Conservation (phyloP, 2,888 invertebrate genomes). For the Thumatha senex region DNA sequence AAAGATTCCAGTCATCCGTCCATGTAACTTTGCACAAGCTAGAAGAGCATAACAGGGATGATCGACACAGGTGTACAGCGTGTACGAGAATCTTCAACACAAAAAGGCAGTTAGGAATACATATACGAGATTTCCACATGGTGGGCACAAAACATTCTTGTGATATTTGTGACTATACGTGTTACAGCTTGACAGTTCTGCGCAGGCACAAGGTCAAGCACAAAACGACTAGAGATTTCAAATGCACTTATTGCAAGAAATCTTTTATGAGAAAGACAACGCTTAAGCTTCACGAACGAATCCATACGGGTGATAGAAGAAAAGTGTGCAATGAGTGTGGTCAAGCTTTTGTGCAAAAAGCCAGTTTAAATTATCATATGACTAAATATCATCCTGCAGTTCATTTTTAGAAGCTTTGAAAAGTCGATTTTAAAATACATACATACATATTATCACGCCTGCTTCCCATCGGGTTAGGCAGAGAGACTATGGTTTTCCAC, state of each 20-base stretch:
- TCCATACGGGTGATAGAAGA: constrained; percentile 67
- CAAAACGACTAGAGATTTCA: constrained; percentile 28
- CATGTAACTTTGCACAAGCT: constrained; percentile 28
- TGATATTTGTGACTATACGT: constrained; percentile 32
- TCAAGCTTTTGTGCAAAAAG: constrained; percentile 74
- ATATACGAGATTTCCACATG: not conserved
- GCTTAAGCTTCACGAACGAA: constrained; percentile 59
- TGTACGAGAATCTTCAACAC: not conserved
- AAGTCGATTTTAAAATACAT: too few species aligned
- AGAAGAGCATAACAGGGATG: not conserved
- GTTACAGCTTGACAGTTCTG: not conserved
- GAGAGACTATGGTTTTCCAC: too few species aligned
- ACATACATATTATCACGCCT: too few species aligned
- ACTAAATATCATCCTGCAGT: constrained; percentile 70
- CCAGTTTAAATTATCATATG: constrained; percentile 75
- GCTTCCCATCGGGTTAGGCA: too few species aligned
- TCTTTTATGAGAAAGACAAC: constrained; percentile 64
- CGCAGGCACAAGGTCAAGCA: not conserved
- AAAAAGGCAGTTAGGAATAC: not conserved
- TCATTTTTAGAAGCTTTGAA: constrained; percentile 40
- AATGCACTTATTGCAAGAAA: constrained; percentile 72
- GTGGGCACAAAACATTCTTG: constrained; percentile 46
- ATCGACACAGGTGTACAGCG: not conserved
- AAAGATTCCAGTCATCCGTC: constrained; percentile 54
- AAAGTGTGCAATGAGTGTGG: constrained; percentile 65